Conservation (phyloP, 2,113 vertebrate genomes). For the Ailurus styani region DNA sequence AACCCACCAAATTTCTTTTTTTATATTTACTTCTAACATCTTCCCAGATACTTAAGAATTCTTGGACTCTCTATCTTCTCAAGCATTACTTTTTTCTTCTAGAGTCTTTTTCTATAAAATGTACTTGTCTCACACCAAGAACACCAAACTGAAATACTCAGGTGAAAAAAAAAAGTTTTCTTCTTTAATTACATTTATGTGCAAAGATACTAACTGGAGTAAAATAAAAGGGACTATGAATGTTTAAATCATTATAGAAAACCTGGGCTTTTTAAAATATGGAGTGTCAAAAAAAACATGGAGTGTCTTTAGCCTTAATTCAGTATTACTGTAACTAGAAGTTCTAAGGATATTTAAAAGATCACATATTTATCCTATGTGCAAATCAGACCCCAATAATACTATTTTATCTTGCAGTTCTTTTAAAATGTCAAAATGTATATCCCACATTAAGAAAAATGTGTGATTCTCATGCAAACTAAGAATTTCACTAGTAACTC, state of each 20-base stretch:
- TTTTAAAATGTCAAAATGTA: constrained; percentile 32
- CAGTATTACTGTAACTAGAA: neutral
- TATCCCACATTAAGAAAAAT: constrained; percentile 22
- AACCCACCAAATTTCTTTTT: neutral
- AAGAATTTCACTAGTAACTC: constrained; percentile 12
- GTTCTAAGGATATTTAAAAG: neutral
- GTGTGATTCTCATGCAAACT: neutral
- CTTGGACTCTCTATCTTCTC: neutral
- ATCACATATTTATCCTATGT: neutral
- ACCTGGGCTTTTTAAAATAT: neutral
- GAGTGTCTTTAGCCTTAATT: neutral
- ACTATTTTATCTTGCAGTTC: neutral
- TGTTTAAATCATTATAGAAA: neutral
- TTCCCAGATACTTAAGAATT: constrained; percentile 22
- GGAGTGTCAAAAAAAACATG: neutral
- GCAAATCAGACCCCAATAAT: neutral
- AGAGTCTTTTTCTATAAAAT: constrained; percentile 17
- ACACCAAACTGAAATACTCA: constrained; percentile 7
- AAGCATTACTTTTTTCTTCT: neutral
- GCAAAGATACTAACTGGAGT: neutral
- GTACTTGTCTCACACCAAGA: neutral
- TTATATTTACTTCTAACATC: constrained; percentile 32
- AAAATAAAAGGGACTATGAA: neutral
- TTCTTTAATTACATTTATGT: neutral
- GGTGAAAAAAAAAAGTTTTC: neutral